Base-by-base conservation (phyloP, 2,888 invertebrate genomes). In the Drosophila planitibia region DNA sequence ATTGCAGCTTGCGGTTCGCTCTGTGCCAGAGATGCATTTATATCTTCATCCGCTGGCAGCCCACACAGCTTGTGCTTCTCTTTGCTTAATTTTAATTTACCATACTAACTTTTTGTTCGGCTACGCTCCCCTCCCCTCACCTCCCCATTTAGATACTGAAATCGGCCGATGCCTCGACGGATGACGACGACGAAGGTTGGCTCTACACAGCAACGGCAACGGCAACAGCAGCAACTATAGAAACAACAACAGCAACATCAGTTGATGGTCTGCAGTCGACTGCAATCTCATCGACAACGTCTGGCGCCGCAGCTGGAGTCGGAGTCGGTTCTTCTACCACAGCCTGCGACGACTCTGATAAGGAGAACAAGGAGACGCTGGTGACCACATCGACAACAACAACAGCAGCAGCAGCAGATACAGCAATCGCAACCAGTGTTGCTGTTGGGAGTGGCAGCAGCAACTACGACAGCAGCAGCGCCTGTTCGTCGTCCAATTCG, bases 131-230 rank as follows among this genome's bases (percentile, higher is more conserved):
- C 28, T 49, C 57, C 30, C 5, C 28, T 25, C 28, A 25, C 28
- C 28, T 0, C 28, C 28, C 28, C 28, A 0, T 65, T 39, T 64
- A 92, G 93, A 88, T 92, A 85, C 90, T 92, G 59, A 93, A 94
- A 90, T 93, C 94, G 72, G 93, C 93, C 82, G 94, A 94, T 79
- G 95, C 95, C 90, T 95, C 95, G 61, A 95, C 95, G 54, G 96
- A 95, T 89, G 95, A 95, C 82, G 92, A 95, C 82, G 92, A 91
- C 82, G 95, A 95, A 78, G 93, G 93, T 82, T 93, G 93, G 93
- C 85, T 93, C 51, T 93, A 92, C 76, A 91, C 91, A 53, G 91
- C 90, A 66, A 72, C 91, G 49, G 91, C 90, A 66, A 32, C 81
- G 65, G 35, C 73, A 67, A 28, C 81, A 65, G 33, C 74, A 69